Percentiles rank a stretch among this genome's conserved stretches.
phyloP scores from a whole-genome alignment of 35 echinoderm and acorn worm genomes.

The Anneissia japonica region DNA sequence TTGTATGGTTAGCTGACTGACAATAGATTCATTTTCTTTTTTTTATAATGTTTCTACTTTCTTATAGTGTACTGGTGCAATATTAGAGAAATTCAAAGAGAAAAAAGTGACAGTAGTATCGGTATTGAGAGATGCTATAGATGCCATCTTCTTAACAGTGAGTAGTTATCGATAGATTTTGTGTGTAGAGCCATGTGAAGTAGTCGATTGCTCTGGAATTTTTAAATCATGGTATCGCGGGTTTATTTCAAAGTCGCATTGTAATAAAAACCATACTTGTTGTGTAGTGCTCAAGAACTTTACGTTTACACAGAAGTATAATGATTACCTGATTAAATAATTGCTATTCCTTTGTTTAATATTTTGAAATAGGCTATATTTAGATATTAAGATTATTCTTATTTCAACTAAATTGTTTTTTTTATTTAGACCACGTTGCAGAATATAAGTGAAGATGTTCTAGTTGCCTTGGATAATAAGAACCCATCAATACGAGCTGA shows the following conservation, averaged over 20 bases:
- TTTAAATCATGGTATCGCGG: too few species aligned
- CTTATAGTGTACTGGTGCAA: conserved; percentile 78
- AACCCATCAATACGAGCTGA: conserved; percentile 84
- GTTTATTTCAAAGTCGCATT: too few species aligned
- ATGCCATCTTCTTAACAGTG: conserved; percentile 85
- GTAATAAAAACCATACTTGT: not conserved
- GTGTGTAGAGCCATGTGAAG: too few species aligned
- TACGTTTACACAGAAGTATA: not conserved
- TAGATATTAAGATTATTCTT: not conserved
- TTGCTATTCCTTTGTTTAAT: not conserved
- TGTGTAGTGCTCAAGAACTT: not conserved
- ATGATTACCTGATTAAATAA: not conserved
- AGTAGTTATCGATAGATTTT: too few species aligned
- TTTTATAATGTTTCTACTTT: not conserved
- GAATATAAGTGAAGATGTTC: conserved; percentile 79
- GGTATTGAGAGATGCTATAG: conserved; percentile 84
- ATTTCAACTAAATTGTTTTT: not conserved
- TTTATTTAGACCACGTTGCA: conserved; percentile 61
- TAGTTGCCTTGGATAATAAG: conserved; percentile 78
- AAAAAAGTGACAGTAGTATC: conserved; percentile 87
- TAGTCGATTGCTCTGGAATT: too few species aligned
- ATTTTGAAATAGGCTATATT: not conserved
- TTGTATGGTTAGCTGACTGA: too few species aligned
- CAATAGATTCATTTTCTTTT: too few species aligned
- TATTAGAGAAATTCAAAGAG: conserved; percentile 97